Evolutionary conservation across 2,888 invertebrate genomes (phyloP).

Genomic region (Isotomurus palustris): DNA sequence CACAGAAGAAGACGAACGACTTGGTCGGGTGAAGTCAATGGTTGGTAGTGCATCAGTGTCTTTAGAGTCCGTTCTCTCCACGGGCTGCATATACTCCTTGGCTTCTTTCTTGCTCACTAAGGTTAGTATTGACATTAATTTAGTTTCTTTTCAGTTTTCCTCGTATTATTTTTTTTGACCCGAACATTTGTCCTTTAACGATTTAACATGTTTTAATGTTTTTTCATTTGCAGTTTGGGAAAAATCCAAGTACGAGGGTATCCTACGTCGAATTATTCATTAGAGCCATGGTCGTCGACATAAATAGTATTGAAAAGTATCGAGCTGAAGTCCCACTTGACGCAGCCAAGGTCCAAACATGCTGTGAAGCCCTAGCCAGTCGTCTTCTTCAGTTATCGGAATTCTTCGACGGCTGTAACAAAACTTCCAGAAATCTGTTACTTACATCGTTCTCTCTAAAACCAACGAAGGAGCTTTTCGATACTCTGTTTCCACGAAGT

Average conservation of each 20-base stretch:
- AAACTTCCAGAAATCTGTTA: constrained; percentile 19
- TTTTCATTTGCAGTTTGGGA: constrained; percentile 23
- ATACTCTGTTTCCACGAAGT: constrained; percentile 21
- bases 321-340: constrained; percentile 3
- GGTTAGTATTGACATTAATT: no score
- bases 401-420: constrained; percentile 11
- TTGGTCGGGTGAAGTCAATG: no score
- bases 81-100: no score
- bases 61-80: no score
- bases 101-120: no score
- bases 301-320: constrained; percentile 22
- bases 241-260: neutral
- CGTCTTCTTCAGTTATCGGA: constrained; percentile 26
- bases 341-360: constrained; percentile 4
- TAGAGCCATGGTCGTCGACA: constrained; percentile 27
- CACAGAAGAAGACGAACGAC: no score
- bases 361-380: constrained; percentile 15
- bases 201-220: constrained; percentile 7
- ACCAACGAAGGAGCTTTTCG: constrained; percentile 25
- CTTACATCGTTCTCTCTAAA: constrained; percentile 38
- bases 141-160: no score
- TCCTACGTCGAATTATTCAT: constrained; percentile 25
- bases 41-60: no score
- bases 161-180: no score
- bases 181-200: no score